phyloP scores from a whole-genome alignment of 2,113 vertebrate species.

The Albula goreensis region DNA sequence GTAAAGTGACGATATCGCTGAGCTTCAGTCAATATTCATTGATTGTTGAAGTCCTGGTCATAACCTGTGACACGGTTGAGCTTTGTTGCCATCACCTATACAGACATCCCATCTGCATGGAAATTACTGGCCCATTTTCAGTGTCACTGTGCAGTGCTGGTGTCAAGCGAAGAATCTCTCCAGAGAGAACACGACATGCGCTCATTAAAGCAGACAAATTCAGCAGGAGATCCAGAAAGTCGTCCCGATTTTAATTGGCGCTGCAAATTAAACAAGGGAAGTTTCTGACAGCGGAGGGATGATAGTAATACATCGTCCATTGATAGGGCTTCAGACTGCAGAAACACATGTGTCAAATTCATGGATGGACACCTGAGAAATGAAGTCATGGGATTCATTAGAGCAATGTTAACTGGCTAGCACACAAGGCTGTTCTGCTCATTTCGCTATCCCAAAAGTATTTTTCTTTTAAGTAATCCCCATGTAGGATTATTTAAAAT shows the following conservation, averaged over 20 bases:
- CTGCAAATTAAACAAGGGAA: background rate
- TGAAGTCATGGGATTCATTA: background rate
- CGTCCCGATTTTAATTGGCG: conserved; percentile 1
- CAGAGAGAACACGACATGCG: background rate
- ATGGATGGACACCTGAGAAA: background rate
- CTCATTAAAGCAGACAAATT: conserved; percentile 16
- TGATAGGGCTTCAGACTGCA: background rate
- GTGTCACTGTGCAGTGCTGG: background rate
- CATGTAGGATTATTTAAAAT: no score
- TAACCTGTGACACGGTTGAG: background rate
- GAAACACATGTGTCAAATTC: background rate
- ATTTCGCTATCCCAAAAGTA: background rate
- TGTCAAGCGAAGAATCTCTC: conserved; percentile 10
- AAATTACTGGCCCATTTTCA: conserved; percentile 11
- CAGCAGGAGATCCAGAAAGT: background rate
- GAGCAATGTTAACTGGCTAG: no score
- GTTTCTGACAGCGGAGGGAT: background rate
- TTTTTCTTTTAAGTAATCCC: no score
- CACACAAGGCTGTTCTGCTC: no score
- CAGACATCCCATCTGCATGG: background rate
- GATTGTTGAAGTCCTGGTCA: background rate
- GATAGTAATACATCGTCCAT: background rate
- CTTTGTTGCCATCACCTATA: background rate
- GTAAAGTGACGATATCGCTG: background rate
- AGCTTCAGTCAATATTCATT: background rate